A percentile compares a stretch with the other conserved stretches of the same genome.
phyloP scores from a whole-genome alignment of 2,113 vertebrate genomes.

The Fregata magnificens region DNA sequence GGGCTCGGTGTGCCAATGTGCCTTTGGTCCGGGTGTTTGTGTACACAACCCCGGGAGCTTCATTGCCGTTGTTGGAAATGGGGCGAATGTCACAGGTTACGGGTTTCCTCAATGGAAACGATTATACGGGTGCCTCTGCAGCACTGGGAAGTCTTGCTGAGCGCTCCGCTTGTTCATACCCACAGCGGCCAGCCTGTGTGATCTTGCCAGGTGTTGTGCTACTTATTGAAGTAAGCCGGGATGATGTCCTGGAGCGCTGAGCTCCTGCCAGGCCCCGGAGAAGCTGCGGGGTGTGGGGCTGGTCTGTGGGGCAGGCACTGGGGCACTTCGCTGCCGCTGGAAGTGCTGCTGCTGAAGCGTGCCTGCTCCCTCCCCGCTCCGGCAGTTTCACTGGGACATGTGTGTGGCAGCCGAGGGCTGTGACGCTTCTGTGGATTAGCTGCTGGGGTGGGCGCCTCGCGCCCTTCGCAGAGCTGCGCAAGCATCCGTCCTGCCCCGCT shows the following conservation, averaged over 20 bases:
- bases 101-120: not conserved
- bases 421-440: no score
- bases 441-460: not conserved
- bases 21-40: not conserved
- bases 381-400: not conserved
- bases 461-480: no score
- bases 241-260: not conserved
- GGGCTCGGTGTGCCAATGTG: accelerated
- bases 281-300: not conserved
- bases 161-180: no score
- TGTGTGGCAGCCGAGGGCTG: not conserved
- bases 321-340: accelerated
- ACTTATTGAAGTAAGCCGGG: no score
- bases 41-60: not conserved
- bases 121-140: not conserved
- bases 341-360: no score
- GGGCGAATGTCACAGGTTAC: no score
- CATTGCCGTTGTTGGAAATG: not conserved
- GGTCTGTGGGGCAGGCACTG: not conserved
- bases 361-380: no score
- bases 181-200: accelerated
- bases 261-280: not conserved
- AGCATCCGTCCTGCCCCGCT: not conserved
- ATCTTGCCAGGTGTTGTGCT: no score
- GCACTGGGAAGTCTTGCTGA: not conserved